Evolutionary conservation across 2,113 vertebrate genomes (phyloP), one percentile per base, ranked within the genome.

Genomic region (Desmodus rotundus): DNA sequence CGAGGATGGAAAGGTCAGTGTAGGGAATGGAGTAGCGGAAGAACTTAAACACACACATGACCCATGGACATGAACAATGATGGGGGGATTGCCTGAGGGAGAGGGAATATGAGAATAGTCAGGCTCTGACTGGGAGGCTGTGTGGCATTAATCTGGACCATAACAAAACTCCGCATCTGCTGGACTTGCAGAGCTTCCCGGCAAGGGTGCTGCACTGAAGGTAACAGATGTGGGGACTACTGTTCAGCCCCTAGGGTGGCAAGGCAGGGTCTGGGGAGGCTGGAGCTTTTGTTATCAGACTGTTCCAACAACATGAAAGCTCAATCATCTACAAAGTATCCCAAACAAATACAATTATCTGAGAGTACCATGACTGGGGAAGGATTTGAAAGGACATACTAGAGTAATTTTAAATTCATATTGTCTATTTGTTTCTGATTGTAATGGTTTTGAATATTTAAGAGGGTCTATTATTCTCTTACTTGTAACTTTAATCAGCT

Each of bases 401-500:
- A 87, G 28, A 91, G 50, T 93, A 76, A 58, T 90, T 82, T 89
- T 50, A 84, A 86, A 78, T 85, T 78, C 4, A 31, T 84, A 20
- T 47, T 43, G 15, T 41, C 83, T 80, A 0, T 67, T 89, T 36
- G 94, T 94, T 86, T 83, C 85, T 84, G 78, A 95, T 73, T 61
- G n/a, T 87, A 80, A 72, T 54, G 80, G 58, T 97, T 96, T 85
- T 94, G 93, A 96, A 92, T 74, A 68, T 84, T 95, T 77, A 96
- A 97, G 92, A 97, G 84, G 41, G 77, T 94, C 86, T 76, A 74
- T 96, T 94, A 65, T n/a, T 33, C 0, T 45, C 94, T 95, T 93
- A 86, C 95, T 91, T 97, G 82, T 87, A 87, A 95, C 93, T 97
- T 89, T 95, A 92, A 73, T 91, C 95, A 95, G 67, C 54, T 47